Base-by-base conservation (phyloP, 2,113 vertebrate genomes). In the Hepsetus odoe region DNA sequence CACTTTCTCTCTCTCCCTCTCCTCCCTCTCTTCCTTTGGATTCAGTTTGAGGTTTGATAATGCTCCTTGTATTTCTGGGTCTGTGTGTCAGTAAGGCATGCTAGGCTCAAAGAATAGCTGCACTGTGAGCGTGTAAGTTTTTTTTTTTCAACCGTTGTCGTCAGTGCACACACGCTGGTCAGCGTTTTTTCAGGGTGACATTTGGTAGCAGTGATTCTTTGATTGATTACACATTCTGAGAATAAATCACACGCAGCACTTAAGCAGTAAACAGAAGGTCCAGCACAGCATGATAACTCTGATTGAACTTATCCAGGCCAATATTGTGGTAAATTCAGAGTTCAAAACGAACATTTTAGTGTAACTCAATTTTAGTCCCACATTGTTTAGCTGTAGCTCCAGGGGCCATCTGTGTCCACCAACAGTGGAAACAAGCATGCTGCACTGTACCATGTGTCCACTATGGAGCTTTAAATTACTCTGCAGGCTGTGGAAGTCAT, bases 1-100 rank as follows among this genome's bases (percentile, higher is more conserved):
- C 68, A 51, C 20, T 83, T 64, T 9, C 30, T 72, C 26, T 53
- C 61, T 72, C 61, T 55, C 66, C 46, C 42, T 62, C 77, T 30
- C 51, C 56, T 46, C 83, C 16, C 26, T 20, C 80, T 28, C 24
- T 49, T 33, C 33, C 35, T 68, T 49, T 69, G 24, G 66, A 75
- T 46, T 70, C 81, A 80, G 77, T 83, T 76, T 61, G 44, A 53
- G 75, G 80, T 85, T 83, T 75, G 64, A 88, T 85, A 83, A 75
- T 84, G 80, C 76, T 74, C 44, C 40, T 81, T 55, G 83, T 73
- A 82, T 90, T 89, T 91, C 85, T 90, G 80, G 88, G 89, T 90
- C 87, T 91, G 84, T 92, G 90, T 90, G 89, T 92, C 88, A 89
- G 83, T 53, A 66, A 80, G 78, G 77, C 24, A 80, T 85, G 76